Evolutionary conservation across 2,797 vertebrate species (phyloP).

Genomic region (Borostomias antarcticus): DNA sequence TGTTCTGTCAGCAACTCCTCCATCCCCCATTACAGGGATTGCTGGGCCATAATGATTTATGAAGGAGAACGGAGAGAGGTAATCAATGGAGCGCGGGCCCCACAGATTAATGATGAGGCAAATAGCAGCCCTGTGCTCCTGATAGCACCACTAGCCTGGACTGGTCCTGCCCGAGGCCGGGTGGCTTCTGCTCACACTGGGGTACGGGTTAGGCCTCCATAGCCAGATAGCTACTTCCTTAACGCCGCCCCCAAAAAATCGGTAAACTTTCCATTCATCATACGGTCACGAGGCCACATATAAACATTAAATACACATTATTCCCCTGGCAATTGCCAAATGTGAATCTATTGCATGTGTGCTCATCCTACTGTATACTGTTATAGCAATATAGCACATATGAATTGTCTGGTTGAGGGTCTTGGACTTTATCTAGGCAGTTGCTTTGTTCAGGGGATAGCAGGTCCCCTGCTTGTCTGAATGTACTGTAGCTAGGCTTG

Average conservation of each 20-base stretch:
- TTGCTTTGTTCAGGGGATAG: constrained; percentile 17
- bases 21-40: constrained; percentile 57
- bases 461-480: constrained; percentile 48
- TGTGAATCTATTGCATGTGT: too few relatives aligned
- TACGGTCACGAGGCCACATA: too few relatives aligned
- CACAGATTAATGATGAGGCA: constrained; percentile 69
- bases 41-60: constrained; percentile 64
- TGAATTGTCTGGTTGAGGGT: not conserved
- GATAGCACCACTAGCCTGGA: not conserved
- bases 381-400: not conserved
- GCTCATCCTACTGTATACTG: not conserved
- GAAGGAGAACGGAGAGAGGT: constrained; percentile 57
- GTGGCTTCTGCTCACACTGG: too few relatives aligned
- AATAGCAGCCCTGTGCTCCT: constrained; percentile 48
- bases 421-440: constrained; percentile 28
- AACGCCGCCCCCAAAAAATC: too few relatives aligned
- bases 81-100: constrained; percentile 63
- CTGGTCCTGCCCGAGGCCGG: constrained; percentile 42
- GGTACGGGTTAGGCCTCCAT: constrained; percentile 38
- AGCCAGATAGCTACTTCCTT: too few relatives aligned
- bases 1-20: constrained; percentile 61
- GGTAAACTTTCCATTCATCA: too few relatives aligned
- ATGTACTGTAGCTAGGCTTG: constrained; percentile 46
- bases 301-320: too few relatives aligned
- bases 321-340: not conserved